Evolutionary conservation across 2,113 vertebrate genomes (phyloP).

Genomic region (Nipponia nippon): DNA sequence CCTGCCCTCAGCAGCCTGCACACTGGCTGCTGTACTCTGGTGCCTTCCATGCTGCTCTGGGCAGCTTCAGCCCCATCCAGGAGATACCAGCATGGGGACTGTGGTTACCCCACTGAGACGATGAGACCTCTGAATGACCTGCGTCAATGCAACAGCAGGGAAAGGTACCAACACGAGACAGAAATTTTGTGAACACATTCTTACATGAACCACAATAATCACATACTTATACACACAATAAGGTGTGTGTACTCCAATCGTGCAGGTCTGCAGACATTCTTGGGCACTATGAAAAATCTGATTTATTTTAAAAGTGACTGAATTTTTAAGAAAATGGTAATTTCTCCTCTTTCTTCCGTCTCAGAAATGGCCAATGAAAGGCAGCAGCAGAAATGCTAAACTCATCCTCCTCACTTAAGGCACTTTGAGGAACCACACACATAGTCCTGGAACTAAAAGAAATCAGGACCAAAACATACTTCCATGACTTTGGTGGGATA

Average conservation of each 20-base stretch:
- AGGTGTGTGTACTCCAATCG: not conserved
- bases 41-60: not conserved
- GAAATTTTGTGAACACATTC: not conserved
- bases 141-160: not conserved
- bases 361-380: not conserved
- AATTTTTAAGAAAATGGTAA: not conserved
- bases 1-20: not conserved
- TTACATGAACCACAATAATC: not conserved
- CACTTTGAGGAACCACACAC: accelerated
- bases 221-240: not conserved
- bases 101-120: not conserved
- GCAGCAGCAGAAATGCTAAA: not conserved
- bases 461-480: not conserved
- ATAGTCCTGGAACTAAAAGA: not conserved
- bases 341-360: not conserved
- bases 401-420: not conserved
- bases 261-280: not conserved
- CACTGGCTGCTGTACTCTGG: not conserved
- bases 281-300: not conserved
- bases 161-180: not conserved
- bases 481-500: not conserved
- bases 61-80: not conserved
- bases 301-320: not conserved
- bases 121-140: not conserved
- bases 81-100: not conserved